These are phyloP conservation scores for Anguilla anguilla DNA, from an alignment of 2,797 vertebrate genomes.

Conservation along the genomic window DNA sequence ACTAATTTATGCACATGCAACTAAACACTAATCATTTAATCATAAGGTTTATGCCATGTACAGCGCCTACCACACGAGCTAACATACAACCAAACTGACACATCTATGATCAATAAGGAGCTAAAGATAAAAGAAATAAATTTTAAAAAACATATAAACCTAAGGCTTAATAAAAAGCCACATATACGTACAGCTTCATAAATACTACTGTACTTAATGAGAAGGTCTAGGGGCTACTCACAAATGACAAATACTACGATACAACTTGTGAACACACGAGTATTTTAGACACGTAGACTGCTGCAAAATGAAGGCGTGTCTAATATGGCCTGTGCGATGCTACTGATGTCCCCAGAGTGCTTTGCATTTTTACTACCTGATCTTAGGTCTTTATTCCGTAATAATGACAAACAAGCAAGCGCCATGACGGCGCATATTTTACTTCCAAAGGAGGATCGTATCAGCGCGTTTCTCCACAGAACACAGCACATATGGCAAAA, in stretches of 20 bases:
- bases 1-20: background rate
- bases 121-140: background rate
- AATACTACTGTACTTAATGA: background rate
- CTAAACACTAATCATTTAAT: background rate
- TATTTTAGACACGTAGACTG: background rate
- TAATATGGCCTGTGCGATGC: background rate
- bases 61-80: background rate
- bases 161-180: too few species aligned
- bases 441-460: background rate
- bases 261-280: background rate
- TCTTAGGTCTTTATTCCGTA: conserved; percentile 16
- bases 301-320: background rate
- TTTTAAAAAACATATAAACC: too few species aligned
- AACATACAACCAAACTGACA: background rate
- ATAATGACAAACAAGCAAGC: conserved; percentile 42
- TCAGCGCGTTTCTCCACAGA: background rate
- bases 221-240: background rate
- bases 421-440: conserved; percentile 43
- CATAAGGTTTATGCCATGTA: background rate
- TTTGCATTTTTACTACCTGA: background rate
- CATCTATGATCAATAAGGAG: background rate
- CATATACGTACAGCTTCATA: background rate
- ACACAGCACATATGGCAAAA: background rate
- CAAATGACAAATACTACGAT: background rate
- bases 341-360: background rate